phyloP scores from a whole-genome alignment of 1,140 invertebrate genomes.

The Tetranychus urticae region DNA sequence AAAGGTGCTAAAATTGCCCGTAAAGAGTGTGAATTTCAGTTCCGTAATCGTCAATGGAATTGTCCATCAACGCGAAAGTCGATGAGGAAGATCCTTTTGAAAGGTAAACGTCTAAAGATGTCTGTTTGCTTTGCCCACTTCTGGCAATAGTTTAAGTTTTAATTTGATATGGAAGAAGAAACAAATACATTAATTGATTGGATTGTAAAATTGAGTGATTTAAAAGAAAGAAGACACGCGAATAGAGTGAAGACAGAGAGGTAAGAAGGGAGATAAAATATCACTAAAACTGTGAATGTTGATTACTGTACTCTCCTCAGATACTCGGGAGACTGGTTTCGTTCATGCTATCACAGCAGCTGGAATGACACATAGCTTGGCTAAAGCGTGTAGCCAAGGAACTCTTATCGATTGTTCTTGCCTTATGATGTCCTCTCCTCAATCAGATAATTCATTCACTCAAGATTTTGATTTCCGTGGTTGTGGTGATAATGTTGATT shows the following conservation, averaged over 20 bases:
- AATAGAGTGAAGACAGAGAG: too few relatives aligned
- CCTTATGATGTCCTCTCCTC: constrained; percentile 24
- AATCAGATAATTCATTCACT: constrained; percentile 17
- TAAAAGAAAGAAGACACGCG: too few relatives aligned
- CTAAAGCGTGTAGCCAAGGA: constrained; percentile 64
- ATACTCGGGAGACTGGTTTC: constrained; percentile 60
- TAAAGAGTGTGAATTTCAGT: constrained; percentile 85
- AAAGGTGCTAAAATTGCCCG: constrained; percentile 67
- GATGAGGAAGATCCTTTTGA: constrained; percentile 60
- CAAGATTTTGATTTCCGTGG: constrained; percentile 27
- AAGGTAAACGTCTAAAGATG: constrained; percentile 21
- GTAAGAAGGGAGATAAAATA: too few relatives aligned
- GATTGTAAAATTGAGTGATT: too few relatives aligned
- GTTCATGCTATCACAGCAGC: constrained; percentile 75
- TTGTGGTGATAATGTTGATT: constrained; percentile 84
- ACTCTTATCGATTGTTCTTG: constrained; percentile 64
- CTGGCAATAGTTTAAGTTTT: too few relatives aligned
- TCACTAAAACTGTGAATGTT: too few relatives aligned
- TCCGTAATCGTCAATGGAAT: constrained; percentile 81
- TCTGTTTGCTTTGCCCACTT: too few relatives aligned
- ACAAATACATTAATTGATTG: too few relatives aligned
- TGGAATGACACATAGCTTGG: constrained; percentile 64
- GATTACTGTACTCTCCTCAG: constrained; percentile 8
- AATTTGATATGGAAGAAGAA: too few relatives aligned
- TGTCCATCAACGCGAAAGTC: constrained; percentile 64